These are phyloP conservation scores for Corythucha ciliata DNA, from an alignment of 2,888 invertebrate genomes.

Conservation along the genomic window DNA sequence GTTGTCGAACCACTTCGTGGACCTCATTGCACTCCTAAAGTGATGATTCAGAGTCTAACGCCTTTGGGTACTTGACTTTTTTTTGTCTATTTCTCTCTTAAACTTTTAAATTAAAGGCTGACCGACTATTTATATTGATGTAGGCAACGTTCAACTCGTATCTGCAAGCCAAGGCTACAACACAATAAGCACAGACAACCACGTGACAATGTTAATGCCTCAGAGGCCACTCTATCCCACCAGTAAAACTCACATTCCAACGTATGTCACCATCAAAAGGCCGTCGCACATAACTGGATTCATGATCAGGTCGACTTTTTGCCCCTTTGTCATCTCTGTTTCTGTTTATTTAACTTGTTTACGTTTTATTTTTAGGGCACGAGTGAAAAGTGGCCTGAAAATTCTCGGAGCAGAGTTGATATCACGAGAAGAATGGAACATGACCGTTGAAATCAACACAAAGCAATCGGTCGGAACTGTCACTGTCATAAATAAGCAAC, in stretches of 20 bases:
- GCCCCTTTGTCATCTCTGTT: background rate
- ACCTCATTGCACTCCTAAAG: conserved; percentile 50
- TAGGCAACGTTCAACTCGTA: conserved; percentile 45
- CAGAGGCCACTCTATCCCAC: conserved; percentile 82
- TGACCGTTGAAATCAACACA: conserved; percentile 75
- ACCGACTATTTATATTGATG: background rate
- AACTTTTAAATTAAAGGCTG: background rate
- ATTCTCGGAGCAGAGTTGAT: conserved; percentile 72
- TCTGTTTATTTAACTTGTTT: background rate
- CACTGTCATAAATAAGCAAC: conserved; percentile 46
- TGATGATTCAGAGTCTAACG: conserved; percentile 60
- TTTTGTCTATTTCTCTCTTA: background rate
- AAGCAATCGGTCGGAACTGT: conserved; percentile 83
- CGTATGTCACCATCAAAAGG: conserved; percentile 66
- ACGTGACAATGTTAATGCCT: conserved; percentile 74
- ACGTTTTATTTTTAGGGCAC: conserved; percentile 54
- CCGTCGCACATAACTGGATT: conserved; percentile 56
- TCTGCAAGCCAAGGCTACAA: conserved; percentile 72
- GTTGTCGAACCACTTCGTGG: conserved; percentile 65
- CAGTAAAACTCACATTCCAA: conserved; percentile 81
- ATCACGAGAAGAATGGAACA: conserved; percentile 71
- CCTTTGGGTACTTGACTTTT: conserved; percentile 38
- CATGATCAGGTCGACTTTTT: conserved; percentile 59
- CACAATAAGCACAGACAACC: conserved; percentile 73
- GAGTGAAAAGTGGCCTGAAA: conserved; percentile 78